phyloP scores from a whole-genome alignment of 2,113 vertebrate species.

The Pygoscelis adeliae region DNA sequence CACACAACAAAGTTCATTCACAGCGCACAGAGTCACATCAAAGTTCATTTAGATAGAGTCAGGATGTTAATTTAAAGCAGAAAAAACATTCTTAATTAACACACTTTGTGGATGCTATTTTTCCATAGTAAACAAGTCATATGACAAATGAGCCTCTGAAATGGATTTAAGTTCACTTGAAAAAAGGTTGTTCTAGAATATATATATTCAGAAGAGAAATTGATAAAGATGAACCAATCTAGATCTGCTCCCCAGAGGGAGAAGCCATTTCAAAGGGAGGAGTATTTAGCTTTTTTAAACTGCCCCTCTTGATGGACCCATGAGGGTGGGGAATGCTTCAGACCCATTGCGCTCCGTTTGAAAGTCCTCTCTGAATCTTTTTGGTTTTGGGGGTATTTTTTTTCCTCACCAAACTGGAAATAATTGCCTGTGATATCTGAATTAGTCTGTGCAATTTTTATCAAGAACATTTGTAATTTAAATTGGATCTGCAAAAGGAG shows the following conservation, averaged over 20 bases:
- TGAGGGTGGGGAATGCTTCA: background rate
- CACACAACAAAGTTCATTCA: background rate
- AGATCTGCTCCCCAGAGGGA: background rate
- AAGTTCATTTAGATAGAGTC: background rate
- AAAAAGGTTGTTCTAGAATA: background rate
- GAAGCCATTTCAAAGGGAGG: background rate
- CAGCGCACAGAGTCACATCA: background rate
- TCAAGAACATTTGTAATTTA: constrained; percentile 68
- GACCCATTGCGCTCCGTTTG: rapidly evolving
- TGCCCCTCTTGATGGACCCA: background rate
- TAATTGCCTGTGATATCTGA: constrained; percentile 48
- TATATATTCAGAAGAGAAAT: background rate
- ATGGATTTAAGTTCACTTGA: background rate
- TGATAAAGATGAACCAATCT: background rate
- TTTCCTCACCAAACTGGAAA: background rate
- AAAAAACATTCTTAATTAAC: background rate
- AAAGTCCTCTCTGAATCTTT: background rate
- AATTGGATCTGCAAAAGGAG: constrained; percentile 50
- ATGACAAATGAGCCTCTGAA: background rate
- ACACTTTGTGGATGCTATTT: background rate
- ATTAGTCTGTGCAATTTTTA: constrained; percentile 56
- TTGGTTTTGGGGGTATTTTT: background rate
- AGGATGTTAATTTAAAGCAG: background rate
- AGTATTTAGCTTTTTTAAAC: background rate
- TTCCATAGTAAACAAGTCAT: background rate